Evolutionary conservation across 2,888 invertebrate genomes (phyloP), one percentile per base, ranked within the genome.

Genomic region (Metalampra italica): DNA sequence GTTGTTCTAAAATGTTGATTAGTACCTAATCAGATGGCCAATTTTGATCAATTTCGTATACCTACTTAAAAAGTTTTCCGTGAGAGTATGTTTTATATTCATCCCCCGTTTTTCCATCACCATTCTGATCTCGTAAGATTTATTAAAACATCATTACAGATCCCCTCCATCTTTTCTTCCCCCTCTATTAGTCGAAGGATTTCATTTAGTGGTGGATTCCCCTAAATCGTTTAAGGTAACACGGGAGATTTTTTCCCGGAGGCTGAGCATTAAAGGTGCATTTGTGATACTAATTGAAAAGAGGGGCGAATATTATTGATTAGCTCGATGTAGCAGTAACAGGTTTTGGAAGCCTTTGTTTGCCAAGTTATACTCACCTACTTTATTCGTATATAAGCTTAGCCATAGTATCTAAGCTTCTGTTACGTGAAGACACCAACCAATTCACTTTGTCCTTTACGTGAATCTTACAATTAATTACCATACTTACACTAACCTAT

Each of bases 251-350:
- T 82, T 81, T 78, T 80, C 75, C 73, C 66, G 55, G 64, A 68
- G 71, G 72, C 69, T 66, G 71, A 68, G 75, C 74, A 78, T 80
- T 78, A 78, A 76, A 82, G 77, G 81, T 80, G 82, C 82, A 81
- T 84, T 84, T 78, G 69, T 65, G 71, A 61, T 65, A 78, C 82
- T 86, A 85, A 85, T 86, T 84, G 83, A 82, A 85, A 73, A 68
- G 53, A 69, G 77, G 75, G 68, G 39, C 7, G 63, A 62, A 66
- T 71, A 64, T 63, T 77, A 83, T 82, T 75, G 79, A 82, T 81
- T 76, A 62, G 65, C 60, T 57, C 56, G 55, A 8, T 37, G 11
- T 37, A 34, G 9, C 11, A 53, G 64, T 59, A 58, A 22, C 22
- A 22, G 22, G 2, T 22, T 22, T 22, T 22, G 22, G 5, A 22